Evolutionary conservation across 2,888 invertebrate genomes (phyloP), one percentile per base, ranked within the genome.

Genomic region (Amblyjoppa proteus): DNA sequence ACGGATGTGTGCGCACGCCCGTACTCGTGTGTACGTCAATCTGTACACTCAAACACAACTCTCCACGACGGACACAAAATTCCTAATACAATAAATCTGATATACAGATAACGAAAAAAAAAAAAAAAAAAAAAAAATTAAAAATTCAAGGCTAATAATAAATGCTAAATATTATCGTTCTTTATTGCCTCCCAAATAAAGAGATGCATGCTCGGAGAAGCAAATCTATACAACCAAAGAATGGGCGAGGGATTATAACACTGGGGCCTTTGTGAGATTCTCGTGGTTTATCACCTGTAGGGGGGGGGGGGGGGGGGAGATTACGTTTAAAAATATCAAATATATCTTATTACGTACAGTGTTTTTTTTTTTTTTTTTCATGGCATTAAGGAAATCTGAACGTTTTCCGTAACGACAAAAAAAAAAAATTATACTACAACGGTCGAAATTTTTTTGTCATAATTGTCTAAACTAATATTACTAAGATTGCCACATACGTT

Each of bases 21-120:
- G 85, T 83, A 87, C 79, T 84, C 58, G 66, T 71, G 28, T 87
- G 89, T 91, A 92, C 91, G 91, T 91, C 91, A 91, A 92, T 91
- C 92, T 90, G 90, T 84, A 85, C 28, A 56, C 13, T 58, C 28
- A 6, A 13, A 31, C 28, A 34, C 31, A 5, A 31, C 28, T 34
- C 5, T 13, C 31, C 5, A 4, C 31, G 16, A 64, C 31, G 31
- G 16, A n/a, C 53, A 53, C 16, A 53, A 53, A 53, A 53, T 20
- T n/a, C 16, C 31, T 31, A 34, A 64, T 64, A 34, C 16, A 28
- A 16, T 7, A 16, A 64, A 34, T 16, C 64, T 4, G 64, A 64
- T 64, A 64, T 64, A 34, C 64, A 16, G 16, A 64, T 68, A n/a
- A 61, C 9, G 41, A 74, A 58, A 56, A 38, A 20, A 51, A 74